A percentile compares a stretch with the other conserved stretches of the same genome.
These are phyloP conservation scores for Gymnocypris eckloni DNA, from an alignment of 2,797 vertebrate species.

Conservation along the genomic window DNA sequence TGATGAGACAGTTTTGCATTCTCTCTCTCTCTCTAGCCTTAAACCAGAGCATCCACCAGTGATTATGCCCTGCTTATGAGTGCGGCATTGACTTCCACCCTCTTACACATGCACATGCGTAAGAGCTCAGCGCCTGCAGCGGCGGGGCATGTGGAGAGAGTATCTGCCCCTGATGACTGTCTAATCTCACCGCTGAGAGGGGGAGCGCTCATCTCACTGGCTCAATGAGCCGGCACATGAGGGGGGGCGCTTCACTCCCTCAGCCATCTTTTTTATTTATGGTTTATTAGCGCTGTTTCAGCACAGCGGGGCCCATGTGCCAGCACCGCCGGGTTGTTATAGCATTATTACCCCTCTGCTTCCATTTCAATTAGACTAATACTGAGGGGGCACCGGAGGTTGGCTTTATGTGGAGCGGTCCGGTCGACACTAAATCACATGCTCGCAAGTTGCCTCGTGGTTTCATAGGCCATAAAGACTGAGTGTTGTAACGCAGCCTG, in stretches of 20 bases:
- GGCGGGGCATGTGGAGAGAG: conserved; percentile 43
- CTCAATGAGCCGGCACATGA: conserved; percentile 70
- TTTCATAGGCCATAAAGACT: conserved; percentile 65
- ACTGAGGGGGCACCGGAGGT: conserved; percentile 56
- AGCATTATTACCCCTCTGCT: conserved; percentile 69
- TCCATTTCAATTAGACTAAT: conserved; percentile 76
- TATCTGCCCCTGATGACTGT: conserved; percentile 59
- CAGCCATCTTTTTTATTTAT: conserved; percentile 68
- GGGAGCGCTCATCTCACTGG: conserved; percentile 59
- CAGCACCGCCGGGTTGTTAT: conserved; percentile 66
- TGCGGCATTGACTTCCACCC: background rate
- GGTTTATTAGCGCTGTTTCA: conserved; percentile 70
- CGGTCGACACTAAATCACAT: conserved; percentile 70
- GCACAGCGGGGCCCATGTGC: conserved; percentile 57
- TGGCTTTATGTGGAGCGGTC: conserved; percentile 55
- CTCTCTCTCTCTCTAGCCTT: background rate
- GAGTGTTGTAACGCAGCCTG: conserved; percentile 59
- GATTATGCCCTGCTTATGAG: conserved; percentile 18
- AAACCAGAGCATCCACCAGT: conserved; percentile 28
- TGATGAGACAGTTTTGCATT: conserved; percentile 30
- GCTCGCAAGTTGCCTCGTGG: conserved; percentile 52
- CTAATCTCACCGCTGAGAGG: conserved; percentile 62
- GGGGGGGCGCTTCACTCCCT: conserved; percentile 54
- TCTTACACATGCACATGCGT: conserved; percentile 19
- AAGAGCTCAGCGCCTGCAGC: conserved; percentile 23